Conservation (phyloP, 2,797 vertebrate genomes). For the Sebastes alutus region DNA sequence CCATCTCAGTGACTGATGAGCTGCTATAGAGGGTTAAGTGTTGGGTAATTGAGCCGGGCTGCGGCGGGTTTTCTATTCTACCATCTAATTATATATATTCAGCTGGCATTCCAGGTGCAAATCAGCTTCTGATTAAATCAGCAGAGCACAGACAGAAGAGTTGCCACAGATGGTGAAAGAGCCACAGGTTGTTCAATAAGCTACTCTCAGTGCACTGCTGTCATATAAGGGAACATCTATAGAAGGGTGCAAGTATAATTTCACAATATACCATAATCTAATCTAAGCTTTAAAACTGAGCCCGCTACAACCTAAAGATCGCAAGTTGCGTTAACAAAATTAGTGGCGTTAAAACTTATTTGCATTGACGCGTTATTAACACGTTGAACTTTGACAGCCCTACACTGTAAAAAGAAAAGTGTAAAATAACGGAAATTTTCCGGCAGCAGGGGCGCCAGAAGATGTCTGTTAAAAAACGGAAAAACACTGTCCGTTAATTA, state of each 20-base stretch:
- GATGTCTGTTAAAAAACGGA: fast-evolving
- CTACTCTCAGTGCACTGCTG: background rate
- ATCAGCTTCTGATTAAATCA: background rate
- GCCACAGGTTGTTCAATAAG: background rate
- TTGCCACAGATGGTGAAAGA: background rate
- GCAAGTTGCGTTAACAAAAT: too few relatives aligned
- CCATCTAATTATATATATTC: background rate
- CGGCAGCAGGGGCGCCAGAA: too few relatives aligned
- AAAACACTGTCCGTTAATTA: too few relatives aligned
- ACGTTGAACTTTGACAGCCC: too few relatives aligned
- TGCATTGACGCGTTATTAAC: too few relatives aligned
- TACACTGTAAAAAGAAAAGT: too few relatives aligned
- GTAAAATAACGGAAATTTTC: too few relatives aligned
- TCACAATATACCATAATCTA: background rate
- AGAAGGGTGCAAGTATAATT: background rate
- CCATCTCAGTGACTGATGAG: background rate
- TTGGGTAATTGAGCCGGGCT: background rate
- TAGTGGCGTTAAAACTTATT: too few relatives aligned
- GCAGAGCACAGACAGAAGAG: background rate
- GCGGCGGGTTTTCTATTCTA: background rate
- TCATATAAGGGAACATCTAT: too few relatives aligned
- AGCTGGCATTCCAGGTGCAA: background rate
- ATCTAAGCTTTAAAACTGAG: too few relatives aligned
- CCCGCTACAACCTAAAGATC: too few relatives aligned
- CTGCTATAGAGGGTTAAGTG: background rate